Conservation (phyloP, 2,113 vertebrate species). For the Panthera tigris region DNA sequence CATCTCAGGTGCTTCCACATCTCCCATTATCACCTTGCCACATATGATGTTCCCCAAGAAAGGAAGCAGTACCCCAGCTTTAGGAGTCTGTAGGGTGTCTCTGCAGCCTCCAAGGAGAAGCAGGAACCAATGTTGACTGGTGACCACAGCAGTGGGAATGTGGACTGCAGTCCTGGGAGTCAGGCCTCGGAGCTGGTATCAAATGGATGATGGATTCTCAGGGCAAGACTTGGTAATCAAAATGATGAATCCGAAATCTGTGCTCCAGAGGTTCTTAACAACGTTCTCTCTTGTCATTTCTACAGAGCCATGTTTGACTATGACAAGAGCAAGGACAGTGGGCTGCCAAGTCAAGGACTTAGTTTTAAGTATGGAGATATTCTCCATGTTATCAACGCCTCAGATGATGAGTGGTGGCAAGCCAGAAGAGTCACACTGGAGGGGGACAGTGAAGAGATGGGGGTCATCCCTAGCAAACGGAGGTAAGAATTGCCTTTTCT, state of each 20-base stretch:
- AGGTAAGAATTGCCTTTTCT: slow-evolving; percentile 84
- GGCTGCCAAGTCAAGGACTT: slow-evolving; percentile 97
- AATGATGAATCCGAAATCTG: neutral
- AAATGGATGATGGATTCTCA: neutral
- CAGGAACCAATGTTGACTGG: neutral
- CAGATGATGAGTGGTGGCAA: slow-evolving; percentile 99
- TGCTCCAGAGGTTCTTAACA: neutral
- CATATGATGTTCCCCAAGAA: neutral
- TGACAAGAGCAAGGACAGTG: slow-evolving; percentile 96
- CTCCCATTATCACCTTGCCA: neutral
- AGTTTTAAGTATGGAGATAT: slow-evolving; percentile 98
- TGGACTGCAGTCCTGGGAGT: neutral
- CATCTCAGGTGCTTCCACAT: neutral
- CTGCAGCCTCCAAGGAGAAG: neutral
- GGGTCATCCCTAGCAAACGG: slow-evolving; percentile 97
- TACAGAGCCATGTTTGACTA: slow-evolving; percentile 97
- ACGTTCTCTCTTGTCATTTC: slow-evolving; percentile 30
- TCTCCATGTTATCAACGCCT: slow-evolving; percentile 97
- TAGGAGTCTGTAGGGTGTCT: accelerated
- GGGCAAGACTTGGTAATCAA: neutral
- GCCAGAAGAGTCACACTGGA: slow-evolving; percentile 92
- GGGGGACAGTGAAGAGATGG: slow-evolving; percentile 98
- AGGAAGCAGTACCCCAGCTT: neutral
- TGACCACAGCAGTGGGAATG: neutral
- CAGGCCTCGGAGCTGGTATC: neutral